phyloP scores from a whole-genome alignment of 2,797 vertebrate genomes.

The Chelmon rostratus region DNA sequence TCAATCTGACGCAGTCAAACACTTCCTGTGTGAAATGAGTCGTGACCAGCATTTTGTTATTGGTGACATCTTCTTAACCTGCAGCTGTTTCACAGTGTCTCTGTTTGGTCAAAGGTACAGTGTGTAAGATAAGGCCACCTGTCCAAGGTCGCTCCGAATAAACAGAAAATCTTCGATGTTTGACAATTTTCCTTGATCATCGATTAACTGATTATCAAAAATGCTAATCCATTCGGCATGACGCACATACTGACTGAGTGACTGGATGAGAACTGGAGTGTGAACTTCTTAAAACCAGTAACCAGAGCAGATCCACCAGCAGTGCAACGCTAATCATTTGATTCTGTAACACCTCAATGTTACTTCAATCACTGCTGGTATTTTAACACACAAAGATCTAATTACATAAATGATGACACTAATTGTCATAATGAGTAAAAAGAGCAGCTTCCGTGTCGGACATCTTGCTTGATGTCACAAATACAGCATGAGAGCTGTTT shows the following conservation, averaged over 20 bases:
- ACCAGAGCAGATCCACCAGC: not conserved
- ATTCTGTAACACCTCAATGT: constrained; percentile 28
- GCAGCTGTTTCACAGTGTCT: too few species aligned
- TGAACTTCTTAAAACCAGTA: constrained; percentile 29
- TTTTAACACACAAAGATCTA: constrained; percentile 52
- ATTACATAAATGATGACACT: constrained; percentile 65
- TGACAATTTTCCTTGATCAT: too few species aligned
- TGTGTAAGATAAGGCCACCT: too few species aligned
- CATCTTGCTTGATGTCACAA: constrained; percentile 71
- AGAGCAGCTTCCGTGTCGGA: constrained; percentile 34
- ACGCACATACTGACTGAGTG: too few species aligned
- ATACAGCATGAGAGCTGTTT: constrained; percentile 72
- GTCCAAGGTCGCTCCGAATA: too few species aligned
- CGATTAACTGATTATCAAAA: too few species aligned
- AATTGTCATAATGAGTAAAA: constrained; percentile 72
- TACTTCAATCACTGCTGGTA: constrained; percentile 34
- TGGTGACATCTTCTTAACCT: not conserved
- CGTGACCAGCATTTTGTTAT: not conserved
- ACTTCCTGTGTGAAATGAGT: not conserved
- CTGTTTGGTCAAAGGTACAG: too few species aligned
- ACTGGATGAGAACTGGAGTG: not conserved
- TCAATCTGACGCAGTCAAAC: not conserved
- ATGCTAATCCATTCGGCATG: too few species aligned
- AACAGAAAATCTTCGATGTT: too few species aligned
- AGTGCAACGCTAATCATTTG: constrained; percentile 28